Percentiles rank a stretch among this genome's conserved stretches.
Conservation (phyloP, 2,888 invertebrate genomes). For the Tetheella fluctuosa region DNA sequence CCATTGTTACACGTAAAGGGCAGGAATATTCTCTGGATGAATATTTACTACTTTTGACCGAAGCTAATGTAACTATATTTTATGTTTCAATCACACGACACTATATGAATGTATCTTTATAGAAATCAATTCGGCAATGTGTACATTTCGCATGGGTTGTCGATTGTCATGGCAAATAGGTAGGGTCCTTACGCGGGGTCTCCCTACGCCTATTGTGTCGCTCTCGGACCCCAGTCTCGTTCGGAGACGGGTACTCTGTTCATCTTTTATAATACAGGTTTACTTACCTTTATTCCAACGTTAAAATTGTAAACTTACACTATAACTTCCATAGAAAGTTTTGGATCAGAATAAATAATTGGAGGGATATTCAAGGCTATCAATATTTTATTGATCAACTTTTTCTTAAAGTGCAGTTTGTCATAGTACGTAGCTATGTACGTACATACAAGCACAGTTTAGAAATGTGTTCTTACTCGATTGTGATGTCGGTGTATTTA, state of each 20-base stretch:
- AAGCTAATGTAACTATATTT: background rate
- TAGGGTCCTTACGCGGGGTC: background rate
- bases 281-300: background rate
- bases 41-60: background rate
- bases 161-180: background rate
- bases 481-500: too few relatives aligned
- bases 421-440: too few relatives aligned
- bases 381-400: too few relatives aligned
- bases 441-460: too few relatives aligned
- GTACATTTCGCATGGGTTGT: slow-evolving; percentile 5
- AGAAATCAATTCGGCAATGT: slow-evolving; percentile 1
- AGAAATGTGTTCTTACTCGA: too few relatives aligned
- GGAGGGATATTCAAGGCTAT: too few relatives aligned
- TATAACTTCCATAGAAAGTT: background rate
- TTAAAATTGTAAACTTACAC: background rate
- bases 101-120: background rate
- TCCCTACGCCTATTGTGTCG: background rate
- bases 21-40: slow-evolving; percentile 31
- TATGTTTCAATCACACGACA: background rate
- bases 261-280: background rate
- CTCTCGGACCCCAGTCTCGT: background rate
- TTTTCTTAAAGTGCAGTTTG: too few relatives aligned
- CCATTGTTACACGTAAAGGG: slow-evolving; percentile 66
- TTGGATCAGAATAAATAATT: too few relatives aligned
- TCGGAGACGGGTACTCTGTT: background rate